phyloP scores from a whole-genome alignment of 2,113 vertebrate genomes.

The Etia nguti region DNA sequence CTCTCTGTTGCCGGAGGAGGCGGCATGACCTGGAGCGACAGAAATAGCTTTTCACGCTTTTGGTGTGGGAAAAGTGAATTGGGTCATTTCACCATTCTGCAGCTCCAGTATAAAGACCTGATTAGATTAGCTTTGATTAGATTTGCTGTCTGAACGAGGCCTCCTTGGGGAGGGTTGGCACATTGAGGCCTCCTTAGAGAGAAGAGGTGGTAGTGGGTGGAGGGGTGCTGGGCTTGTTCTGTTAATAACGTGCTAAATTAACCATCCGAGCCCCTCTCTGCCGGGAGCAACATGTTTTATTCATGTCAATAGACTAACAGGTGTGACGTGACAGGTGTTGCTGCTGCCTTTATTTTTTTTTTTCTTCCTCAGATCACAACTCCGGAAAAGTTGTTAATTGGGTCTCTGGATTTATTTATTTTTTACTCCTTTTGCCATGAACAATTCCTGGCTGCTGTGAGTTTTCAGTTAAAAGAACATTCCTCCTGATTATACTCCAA shows the following conservation, averaged over 20 bases:
- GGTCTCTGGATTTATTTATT: neutral
- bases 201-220: neutral
- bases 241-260: conserved; percentile 64
- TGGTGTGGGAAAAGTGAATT: conserved; percentile 53
- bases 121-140: conserved; percentile 62
- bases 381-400: conserved; percentile 57
- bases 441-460: neutral
- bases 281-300: conserved; percentile 57
- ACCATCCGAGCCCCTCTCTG: conserved; percentile 27
- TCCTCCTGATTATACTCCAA: neutral
- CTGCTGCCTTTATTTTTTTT: neutral
- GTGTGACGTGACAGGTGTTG: conserved; percentile 56
- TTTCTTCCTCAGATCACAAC: conserved; percentile 16
- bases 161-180: neutral
- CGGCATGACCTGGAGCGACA: conserved; percentile 11
- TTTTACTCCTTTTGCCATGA: neutral
- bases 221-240: neutral
- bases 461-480: neutral
- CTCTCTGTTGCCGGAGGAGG: neutral
- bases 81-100: conserved; percentile 43
- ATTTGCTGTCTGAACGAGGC: conserved; percentile 28
- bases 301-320: conserved; percentile 52
- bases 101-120: conserved; percentile 37
- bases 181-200: conserved; percentile 19
- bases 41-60: conserved; percentile 37